Conservation (phyloP, 2,113 vertebrate species). For the Agelaius tricolor region DNA sequence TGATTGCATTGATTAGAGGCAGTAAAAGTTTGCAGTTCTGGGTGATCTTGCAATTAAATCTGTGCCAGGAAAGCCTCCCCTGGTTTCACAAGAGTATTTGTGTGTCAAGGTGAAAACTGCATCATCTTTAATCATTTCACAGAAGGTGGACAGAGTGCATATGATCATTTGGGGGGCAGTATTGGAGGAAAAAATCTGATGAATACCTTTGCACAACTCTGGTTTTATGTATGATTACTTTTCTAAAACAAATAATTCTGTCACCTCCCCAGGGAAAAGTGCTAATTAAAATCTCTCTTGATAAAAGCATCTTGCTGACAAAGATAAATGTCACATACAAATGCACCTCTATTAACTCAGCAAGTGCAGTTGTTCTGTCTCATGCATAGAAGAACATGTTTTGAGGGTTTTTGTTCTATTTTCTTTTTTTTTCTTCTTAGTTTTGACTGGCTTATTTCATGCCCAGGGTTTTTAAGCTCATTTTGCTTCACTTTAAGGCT, state of each 20-base stretch:
- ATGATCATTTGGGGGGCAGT: neutral
- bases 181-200: neutral
- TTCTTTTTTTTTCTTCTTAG: neutral
- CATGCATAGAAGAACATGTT: neutral
- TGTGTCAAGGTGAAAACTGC: neutral
- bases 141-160: neutral
- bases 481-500: neutral
- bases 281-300: neutral
- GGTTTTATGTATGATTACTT: neutral
- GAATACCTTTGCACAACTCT: neutral
- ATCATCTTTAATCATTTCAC: neutral
- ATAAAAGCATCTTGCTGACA: neutral
- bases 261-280: neutral
- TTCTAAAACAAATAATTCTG: neutral
- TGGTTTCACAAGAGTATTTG: neutral
- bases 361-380: neutral
- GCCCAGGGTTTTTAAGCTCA: neutral
- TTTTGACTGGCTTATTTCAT: neutral
- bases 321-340: neutral
- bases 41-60: neutral
- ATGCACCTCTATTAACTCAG: neutral
- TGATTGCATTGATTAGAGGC: neutral
- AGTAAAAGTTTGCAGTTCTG: neutral
- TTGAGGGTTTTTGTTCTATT: neutral
- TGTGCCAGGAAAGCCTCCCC: neutral